Evolutionary conservation across 2,888 invertebrate species (phyloP).

Genomic region (Candidula unifasciata): DNA sequence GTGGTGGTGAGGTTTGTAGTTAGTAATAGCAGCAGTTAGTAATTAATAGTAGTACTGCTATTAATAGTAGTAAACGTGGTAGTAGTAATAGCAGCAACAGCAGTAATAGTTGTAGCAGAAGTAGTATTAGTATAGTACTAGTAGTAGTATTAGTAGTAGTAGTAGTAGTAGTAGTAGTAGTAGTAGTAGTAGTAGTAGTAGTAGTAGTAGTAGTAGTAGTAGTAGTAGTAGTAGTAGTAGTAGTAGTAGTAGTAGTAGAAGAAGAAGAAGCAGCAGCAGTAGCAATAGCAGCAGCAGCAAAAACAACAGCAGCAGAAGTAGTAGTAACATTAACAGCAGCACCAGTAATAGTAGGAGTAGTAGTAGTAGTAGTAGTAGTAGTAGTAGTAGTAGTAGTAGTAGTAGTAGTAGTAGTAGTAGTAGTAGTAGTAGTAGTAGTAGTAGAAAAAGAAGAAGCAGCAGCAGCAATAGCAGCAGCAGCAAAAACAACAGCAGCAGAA

Average conservation of each 20-base stretch:
- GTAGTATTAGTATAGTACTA: too few species aligned
- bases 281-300: neutral
- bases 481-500: slow-evolving; percentile 36
- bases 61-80: slow-evolving; percentile 32
- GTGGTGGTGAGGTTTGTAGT: slow-evolving; percentile 20
- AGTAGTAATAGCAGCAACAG: slow-evolving; percentile 15
- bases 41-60: slow-evolving; percentile 27
- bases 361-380: slow-evolving; percentile 20
- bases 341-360: slow-evolving; percentile 27
- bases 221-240: slow-evolving; percentile 35
- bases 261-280: neutral
- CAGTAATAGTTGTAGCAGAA: too few species aligned
- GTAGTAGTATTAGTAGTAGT: slow-evolving; percentile 55
- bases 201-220: slow-evolving; percentile 34
- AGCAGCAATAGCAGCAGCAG: slow-evolving; percentile 37
- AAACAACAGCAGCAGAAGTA: slow-evolving; percentile 31
- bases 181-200: slow-evolving; percentile 34
- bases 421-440: slow-evolving; percentile 35
- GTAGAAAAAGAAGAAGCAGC: slow-evolving; percentile 37
- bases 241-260: slow-evolving; percentile 53
- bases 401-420: neutral
- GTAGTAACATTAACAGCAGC: slow-evolving; percentile 32
- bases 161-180: slow-evolving; percentile 46
- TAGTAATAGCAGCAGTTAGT: slow-evolving; percentile 53
- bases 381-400: neutral